phyloP scores from a whole-genome alignment of 1,140 invertebrate species.

The Yoshiicerus persimilis region DNA sequence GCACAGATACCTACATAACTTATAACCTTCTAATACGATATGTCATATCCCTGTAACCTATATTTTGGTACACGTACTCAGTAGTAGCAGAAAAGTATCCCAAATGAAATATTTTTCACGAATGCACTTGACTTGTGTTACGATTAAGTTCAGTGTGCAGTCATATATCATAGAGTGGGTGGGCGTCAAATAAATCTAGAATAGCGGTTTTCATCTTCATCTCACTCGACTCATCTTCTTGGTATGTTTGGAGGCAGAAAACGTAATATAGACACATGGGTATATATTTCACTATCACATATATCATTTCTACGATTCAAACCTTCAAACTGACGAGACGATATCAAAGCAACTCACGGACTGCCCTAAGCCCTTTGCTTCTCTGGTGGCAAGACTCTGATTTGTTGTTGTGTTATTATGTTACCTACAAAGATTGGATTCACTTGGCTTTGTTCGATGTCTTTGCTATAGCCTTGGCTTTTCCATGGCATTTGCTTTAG shows the following conservation, averaged over 20 bases:
- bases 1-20: too few species aligned
- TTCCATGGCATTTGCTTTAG: background rate
- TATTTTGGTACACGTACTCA: background rate
- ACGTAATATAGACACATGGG: too few species aligned
- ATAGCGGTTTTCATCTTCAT: conserved; percentile 14
- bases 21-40: background rate
- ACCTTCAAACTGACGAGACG: background rate
- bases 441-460: background rate
- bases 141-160: background rate
- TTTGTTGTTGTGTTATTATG: background rate
- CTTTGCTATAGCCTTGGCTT: background rate
- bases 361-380: background rate
- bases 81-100: background rate
- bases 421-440: background rate
- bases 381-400: background rate
- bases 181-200: background rate
- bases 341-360: background rate
- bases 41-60: background rate
- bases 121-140: background rate
- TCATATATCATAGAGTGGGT: background rate
- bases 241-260: too few species aligned
- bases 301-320: background rate
- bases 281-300: too few species aligned
- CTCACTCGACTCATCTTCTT: background rate
- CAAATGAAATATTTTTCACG: background rate